Conservation (phyloP, 2,888 invertebrate genomes). For the Portevinia maculata region DNA sequence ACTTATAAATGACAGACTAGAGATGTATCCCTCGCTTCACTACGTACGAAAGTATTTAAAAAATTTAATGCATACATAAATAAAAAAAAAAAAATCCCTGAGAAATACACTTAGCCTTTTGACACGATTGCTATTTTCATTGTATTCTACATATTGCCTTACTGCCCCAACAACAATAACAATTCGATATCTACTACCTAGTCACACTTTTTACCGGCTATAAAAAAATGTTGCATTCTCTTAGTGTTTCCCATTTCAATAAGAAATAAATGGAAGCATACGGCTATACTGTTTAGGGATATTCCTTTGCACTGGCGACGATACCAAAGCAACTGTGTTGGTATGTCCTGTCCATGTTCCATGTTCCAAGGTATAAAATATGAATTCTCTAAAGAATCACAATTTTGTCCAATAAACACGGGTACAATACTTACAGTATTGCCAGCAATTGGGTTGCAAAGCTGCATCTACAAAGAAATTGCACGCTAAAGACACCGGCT, state of each 20-base stretch:
- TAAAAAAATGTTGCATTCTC: slow-evolving; percentile 20
- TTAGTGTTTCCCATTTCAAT: slow-evolving; percentile 25
- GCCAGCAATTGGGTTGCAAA: slow-evolving; percentile 26
- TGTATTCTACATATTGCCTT: too few species aligned
- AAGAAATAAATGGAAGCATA: slow-evolving; percentile 6
- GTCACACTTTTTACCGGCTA: not conserved
- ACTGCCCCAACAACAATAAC: not conserved
- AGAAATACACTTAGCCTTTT: too few species aligned
- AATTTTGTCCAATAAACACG: slow-evolving; percentile 37
- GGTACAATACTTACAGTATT: slow-evolving; percentile 10
- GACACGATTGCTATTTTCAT: too few species aligned
- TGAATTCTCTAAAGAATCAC: slow-evolving; percentile 14
- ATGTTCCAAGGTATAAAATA: slow-evolving; percentile 16
- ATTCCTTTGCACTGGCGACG: slow-evolving; percentile 3
- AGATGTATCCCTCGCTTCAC: too few species aligned
- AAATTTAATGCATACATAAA: too few species aligned
- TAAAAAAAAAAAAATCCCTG: too few species aligned
- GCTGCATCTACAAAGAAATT: slow-evolving; percentile 37
- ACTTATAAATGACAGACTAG: too few species aligned
- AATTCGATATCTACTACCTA: slow-evolving; percentile 2
- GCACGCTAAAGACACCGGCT: slow-evolving; percentile 23
- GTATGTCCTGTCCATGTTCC: not conserved
- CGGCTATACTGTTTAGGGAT: not conserved
- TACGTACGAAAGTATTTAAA: too few species aligned
- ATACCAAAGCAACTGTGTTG: slow-evolving; percentile 2